Conservation (phyloP, 2,797 vertebrate genomes). For the Microctenopoma lineatum region DNA sequence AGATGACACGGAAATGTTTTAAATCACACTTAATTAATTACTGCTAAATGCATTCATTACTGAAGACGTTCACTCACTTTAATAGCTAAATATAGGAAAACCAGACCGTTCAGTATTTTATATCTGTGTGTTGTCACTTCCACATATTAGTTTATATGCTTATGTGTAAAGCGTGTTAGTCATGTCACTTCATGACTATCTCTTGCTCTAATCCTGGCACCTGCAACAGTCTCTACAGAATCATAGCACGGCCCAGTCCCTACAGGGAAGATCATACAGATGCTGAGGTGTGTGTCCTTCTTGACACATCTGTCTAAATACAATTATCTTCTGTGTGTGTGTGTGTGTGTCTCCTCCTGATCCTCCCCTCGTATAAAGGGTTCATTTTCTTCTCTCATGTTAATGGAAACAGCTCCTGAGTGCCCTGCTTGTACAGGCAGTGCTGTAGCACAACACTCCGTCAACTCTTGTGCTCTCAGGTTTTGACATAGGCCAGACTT, state of each 20-base stretch:
- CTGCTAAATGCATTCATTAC: no score
- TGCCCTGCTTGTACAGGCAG: conserved; percentile 68
- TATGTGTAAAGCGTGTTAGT: neutral
- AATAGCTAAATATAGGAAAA: neutral
- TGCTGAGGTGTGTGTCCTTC: conserved; percentile 57
- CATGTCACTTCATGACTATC: neutral
- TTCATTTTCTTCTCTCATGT: conserved; percentile 53
- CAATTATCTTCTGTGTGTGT: conserved; percentile 27
- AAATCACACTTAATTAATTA: conserved; percentile 22
- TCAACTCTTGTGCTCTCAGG: conserved; percentile 44
- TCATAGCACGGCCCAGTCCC: conserved; percentile 25
- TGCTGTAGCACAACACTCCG: conserved; percentile 20
- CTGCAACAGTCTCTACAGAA: conserved; percentile 23
- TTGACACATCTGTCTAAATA: conserved; percentile 77
- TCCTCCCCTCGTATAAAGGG: conserved; percentile 26
- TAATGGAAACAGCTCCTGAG: conserved; percentile 77
- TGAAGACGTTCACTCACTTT: neutral
- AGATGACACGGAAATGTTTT: conserved; percentile 35
- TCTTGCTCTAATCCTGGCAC: conserved; percentile 8
- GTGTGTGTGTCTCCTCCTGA: conserved; percentile 19
- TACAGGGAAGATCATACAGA: conserved; percentile 48
- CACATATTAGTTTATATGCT: neutral
- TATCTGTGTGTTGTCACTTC: neutral
- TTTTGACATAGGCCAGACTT: conserved; percentile 51
- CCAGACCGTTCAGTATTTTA: neutral